A percentile compares a stretch with the other conserved stretches of the same genome.
Conservation (phyloP, 2,113 vertebrate genomes). For the Chiloscyllium plagiosum region DNA sequence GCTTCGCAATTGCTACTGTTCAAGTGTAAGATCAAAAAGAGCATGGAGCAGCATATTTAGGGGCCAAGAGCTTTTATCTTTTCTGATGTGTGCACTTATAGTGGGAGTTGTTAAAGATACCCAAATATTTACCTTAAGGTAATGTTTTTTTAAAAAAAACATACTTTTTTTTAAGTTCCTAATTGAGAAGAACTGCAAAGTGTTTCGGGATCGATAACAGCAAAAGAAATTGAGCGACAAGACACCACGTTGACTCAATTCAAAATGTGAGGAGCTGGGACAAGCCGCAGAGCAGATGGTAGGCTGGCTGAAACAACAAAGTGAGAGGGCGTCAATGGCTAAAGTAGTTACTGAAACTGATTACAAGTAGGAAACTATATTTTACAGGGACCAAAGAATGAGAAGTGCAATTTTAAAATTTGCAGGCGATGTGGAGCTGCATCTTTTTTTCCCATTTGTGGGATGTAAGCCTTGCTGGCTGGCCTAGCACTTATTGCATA, state of each 20-base stretch:
- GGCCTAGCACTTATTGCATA: no score
- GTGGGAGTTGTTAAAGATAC: not conserved
- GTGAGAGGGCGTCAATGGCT: not conserved
- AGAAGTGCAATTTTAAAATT: no score
- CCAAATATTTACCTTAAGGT: not conserved
- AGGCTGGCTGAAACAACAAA: not conserved
- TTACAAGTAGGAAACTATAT: no score
- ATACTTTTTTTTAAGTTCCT: no score
- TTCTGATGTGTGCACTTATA: not conserved
- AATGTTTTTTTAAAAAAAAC: not conserved
- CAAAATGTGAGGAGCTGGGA: no score
- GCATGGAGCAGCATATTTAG: not conserved
- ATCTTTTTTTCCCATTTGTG: no score
- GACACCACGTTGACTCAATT: not conserved
- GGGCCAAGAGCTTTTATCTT: not conserved
- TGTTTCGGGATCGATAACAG: not conserved
- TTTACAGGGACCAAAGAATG: no score
- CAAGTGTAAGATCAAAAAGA: not conserved
- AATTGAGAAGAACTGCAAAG: not conserved
- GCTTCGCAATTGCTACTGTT: not conserved
- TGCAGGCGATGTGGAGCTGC: no score
- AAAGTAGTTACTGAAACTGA: not conserved
- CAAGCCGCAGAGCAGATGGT: not conserved
- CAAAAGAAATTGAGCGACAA: not conserved
- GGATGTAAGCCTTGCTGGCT: no score